These are phyloP conservation scores for Mesoligia furuncula DNA, from an alignment of 2,888 invertebrate genomes.

Conservation along the genomic window DNA sequence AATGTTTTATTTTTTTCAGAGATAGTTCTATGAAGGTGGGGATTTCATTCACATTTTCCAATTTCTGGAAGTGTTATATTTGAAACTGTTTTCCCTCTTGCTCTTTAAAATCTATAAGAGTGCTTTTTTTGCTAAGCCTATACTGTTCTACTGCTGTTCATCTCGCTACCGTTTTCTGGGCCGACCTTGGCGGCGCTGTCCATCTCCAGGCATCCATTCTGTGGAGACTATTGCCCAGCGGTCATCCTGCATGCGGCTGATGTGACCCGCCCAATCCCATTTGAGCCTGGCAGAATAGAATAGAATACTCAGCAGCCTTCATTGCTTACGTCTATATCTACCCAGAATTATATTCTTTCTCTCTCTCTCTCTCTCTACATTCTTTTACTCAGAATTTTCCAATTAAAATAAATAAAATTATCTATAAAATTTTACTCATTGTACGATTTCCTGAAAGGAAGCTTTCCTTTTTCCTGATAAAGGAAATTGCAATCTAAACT, in stretches of 20 bases:
- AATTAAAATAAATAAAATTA: constrained; percentile 14
- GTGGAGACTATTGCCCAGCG: background rate
- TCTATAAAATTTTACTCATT: constrained; percentile 18
- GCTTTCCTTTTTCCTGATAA: constrained; percentile 11
- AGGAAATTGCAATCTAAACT: constrained; percentile 43
- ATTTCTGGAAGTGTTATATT: constrained; percentile 3
- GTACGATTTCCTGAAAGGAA: constrained; percentile 12
- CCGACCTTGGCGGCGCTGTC: background rate
- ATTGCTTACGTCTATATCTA: background rate
- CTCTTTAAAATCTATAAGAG: background rate
- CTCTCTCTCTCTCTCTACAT: background rate
- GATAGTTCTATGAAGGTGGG: constrained; percentile 2
- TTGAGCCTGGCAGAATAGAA: no score
- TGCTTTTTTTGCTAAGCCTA: background rate
- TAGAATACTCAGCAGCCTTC: no score
- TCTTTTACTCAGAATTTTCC: background rate
- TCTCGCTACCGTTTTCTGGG: background rate
- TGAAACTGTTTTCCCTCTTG: background rate
- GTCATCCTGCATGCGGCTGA: background rate
- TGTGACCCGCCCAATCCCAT: no score
- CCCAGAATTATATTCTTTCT: background rate
- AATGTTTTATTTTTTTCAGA: constrained; percentile 21
- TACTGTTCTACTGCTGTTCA: background rate
- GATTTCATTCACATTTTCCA: background rate
- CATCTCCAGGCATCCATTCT: background rate